A percentile compares a stretch with the other conserved stretches of the same genome.
phyloP scores from a whole-genome alignment of 2,113 vertebrate genomes.

The Myrmecophaga tridactyla region DNA sequence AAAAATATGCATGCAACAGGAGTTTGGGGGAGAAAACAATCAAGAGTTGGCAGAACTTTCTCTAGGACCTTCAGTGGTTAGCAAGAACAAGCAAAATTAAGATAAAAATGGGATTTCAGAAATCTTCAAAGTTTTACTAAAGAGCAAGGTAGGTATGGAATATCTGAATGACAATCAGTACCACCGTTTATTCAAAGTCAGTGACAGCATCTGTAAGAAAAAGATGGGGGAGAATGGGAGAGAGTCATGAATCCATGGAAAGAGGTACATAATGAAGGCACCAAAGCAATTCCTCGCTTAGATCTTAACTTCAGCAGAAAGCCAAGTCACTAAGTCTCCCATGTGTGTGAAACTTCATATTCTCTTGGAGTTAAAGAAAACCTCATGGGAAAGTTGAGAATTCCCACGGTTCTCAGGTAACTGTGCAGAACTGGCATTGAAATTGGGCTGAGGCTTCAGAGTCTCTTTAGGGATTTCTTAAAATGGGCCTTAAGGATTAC shows the following conservation, averaged over 20 bases:
- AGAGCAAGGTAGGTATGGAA: neutral
- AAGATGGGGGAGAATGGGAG: neutral
- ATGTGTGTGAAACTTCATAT: neutral
- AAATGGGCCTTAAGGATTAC: neutral
- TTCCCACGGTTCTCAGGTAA: neutral
- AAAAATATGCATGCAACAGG: neutral
- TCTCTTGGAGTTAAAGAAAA: constrained; percentile 14
- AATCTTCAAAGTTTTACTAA: neutral
- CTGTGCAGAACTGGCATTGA: neutral
- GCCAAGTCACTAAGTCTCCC: neutral
- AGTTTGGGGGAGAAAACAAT: neutral
- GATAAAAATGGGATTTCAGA: neutral
- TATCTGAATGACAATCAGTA: neutral
- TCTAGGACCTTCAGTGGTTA: neutral
- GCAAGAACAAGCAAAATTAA: neutral
- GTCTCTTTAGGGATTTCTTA: neutral
- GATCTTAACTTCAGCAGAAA: neutral
- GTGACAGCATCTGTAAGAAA: neutral
- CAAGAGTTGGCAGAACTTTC: neutral
- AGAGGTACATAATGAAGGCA: neutral
- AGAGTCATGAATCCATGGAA: neutral
- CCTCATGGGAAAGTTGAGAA: neutral
- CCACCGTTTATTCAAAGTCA: neutral
- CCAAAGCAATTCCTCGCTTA: neutral
- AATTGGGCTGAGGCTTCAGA: neutral